Conservation (phyloP, 1,140 invertebrate genomes). For the Camponotus pennsylvanicus region DNA sequence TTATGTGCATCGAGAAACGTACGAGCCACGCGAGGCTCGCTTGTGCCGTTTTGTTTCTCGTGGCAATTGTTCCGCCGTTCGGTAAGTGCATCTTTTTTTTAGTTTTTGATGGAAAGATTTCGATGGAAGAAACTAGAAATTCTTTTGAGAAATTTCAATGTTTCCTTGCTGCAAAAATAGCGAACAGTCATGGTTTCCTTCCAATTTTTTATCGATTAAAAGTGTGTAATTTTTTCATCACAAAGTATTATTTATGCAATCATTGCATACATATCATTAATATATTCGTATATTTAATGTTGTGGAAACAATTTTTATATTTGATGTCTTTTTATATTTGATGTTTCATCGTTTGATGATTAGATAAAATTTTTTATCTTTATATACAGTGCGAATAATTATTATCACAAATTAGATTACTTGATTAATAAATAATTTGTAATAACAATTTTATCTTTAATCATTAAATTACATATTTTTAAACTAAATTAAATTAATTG, state of each 20-base stretch:
- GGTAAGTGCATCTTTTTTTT: slow-evolving; percentile 66
- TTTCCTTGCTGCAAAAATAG: not conserved
- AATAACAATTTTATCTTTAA: slow-evolving; percentile 4
- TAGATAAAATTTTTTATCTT: not conserved
- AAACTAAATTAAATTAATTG: slow-evolving; percentile 25
- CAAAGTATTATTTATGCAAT: not conserved
- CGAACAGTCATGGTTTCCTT: no score
- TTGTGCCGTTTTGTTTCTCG: slow-evolving; percentile 56
- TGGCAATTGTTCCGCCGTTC: slow-evolving; percentile 56
- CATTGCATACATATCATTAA: not conserved
- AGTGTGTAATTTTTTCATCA: not conserved
- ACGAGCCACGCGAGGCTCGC: slow-evolving; percentile 54
- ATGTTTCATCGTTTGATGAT: not conserved
- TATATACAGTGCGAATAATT: not conserved
- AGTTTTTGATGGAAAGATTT: not conserved
- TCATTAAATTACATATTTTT: not conserved
- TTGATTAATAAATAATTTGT: slow-evolving; percentile 24
- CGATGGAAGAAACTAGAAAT: not conserved
- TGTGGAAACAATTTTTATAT: not conserved
- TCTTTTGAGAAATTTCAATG: not conserved
- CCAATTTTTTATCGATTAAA: no score
- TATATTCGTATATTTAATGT: slow-evolving; percentile 18
- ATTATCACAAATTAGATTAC: not conserved
- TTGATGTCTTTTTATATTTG: not conserved
- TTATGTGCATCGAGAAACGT: slow-evolving; percentile 70